Base-by-base conservation (phyloP, 2,797 vertebrate genomes). In the Ctenopoma kingsleyae region DNA sequence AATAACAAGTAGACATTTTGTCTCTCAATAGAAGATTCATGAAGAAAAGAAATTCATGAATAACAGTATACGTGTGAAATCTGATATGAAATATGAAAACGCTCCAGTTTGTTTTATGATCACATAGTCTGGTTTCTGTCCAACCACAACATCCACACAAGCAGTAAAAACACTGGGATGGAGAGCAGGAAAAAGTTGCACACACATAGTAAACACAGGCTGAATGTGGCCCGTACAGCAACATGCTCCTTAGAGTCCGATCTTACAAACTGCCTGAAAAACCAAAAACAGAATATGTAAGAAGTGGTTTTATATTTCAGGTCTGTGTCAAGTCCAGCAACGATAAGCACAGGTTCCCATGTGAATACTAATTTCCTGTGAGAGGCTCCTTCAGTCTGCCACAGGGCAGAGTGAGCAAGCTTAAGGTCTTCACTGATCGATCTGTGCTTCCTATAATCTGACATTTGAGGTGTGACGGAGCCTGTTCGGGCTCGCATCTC, bases 341-440 rank as follows among this genome's bases (percentile, higher is more conserved):
- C 76, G 79, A 82, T 15, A 25, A 80, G 44, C 57, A 47, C 48
- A 67, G 20, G 7, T 54, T 74, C 83, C 73, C 82, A 70, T 17
- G 74, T 77, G 84, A 81, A 82, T 81, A 67, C 65, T 50, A 66
- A 87, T 86, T 90, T 90, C 86, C 84, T 80, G 81, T 82, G 61
- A 78, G 70, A 78, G 73, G 65, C 66, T 54, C 35, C 63, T 76
- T 63, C 51, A 49, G 43, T 49, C 41, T 82, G 74, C 87, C 81
- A 72, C 54, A 72, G 75, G 86, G 63, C 76, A 76, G 38, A 85
- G 85, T 85, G 19, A 81, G 41, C 13, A 38, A 30, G 47, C 57
- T 77, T 69, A 87, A 85, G 81, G 82, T 86, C 81, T 55, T 62
- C 62, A 20, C 68, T 22, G 59, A 91, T 89, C 76, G 72, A 91